Conservation (phyloP, 2,113 vertebrate genomes). For the Proterorhinus semilunaris region DNA sequence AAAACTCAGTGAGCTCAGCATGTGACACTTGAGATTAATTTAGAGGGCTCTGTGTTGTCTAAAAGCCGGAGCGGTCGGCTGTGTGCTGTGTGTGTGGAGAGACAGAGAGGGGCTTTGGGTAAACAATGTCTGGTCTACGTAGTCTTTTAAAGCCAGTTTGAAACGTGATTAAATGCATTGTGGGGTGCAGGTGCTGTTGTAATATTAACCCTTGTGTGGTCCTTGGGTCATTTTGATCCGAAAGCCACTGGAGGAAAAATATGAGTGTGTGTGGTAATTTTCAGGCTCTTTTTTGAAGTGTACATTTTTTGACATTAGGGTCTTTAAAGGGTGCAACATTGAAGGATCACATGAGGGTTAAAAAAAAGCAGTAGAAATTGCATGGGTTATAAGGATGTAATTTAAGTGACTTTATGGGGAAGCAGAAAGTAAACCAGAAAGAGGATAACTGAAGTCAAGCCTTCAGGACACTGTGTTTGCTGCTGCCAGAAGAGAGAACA, state of each 20-base stretch:
- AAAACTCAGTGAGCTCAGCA: slow-evolving; percentile 24
- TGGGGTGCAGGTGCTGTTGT: neutral
- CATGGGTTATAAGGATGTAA: neutral
- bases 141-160: neutral
- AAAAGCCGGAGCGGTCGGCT: slow-evolving; percentile 11
- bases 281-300: too few species aligned
- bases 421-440: slow-evolving; percentile 18
- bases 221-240: too few species aligned
- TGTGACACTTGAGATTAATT: slow-evolving; percentile 39
- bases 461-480: slow-evolving; percentile 5
- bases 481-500: neutral
- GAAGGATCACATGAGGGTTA: too few species aligned
- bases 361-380: slow-evolving; percentile 2
- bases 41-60: slow-evolving; percentile 26
- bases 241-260: too few species aligned
- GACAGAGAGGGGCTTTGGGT: slow-evolving; percentile 5
- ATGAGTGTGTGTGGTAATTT: too few species aligned
- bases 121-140: neutral
- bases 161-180: neutral
- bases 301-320: too few species aligned
- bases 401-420: slow-evolving; percentile 3
- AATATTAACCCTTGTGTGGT: too few species aligned
- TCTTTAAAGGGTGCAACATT: too few species aligned
- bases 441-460: slow-evolving; percentile 12
- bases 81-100: neutral